Base-by-base conservation (phyloP, 2,888 invertebrate genomes). In the Deroplatys truncata region DNA sequence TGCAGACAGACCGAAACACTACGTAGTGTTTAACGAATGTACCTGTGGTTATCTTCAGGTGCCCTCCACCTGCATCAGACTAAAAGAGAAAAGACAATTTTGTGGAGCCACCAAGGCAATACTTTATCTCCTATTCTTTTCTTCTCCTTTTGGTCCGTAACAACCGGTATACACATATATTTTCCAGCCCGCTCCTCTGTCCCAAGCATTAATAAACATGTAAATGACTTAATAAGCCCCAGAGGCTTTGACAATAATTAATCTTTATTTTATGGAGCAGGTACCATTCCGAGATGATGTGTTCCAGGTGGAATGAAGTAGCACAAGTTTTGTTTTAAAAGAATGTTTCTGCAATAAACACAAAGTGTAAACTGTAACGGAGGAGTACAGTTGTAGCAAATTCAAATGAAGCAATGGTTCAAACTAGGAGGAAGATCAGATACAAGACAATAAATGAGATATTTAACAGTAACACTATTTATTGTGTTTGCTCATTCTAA, bases 191-290 rank as follows among this genome's bases (percentile, higher is more conserved):
- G 56, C n/a, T 35, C 28, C 28, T 49, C 28, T 25, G 25, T 49
- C n/a, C 85, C 49, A 49, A 43, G 85, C 85, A 85, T 85, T 85
- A 85, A 85, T 85, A 85, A 85, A 85, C 43, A 85, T 85, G 85
- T 85, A 85, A 85, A 85, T 85, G 85, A 85, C 85, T 85, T 49
- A 85, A 28, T 49, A 49, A 28, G 20, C 85, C 49, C n/a, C 43
- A 85, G 56, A 72, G 85, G 85, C 85, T 49, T 28, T 49, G 28
- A n/a, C 85, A 43, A 85, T 49, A 49, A 85, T 85, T 85, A 85
- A 85, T 85, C 35, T 85, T 49, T 85, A n/a, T 85, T 43, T 85
- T 28, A 84, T 35, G 35, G 84, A 29, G 31, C 25, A 85, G 85
- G 56, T 72, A 72, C 56, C 56, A 72, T 72, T 72, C 56, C 9